These are phyloP conservation scores for Eurystomus gularis DNA, from an alignment of 2,113 vertebrate species.

Conservation along the genomic window DNA sequence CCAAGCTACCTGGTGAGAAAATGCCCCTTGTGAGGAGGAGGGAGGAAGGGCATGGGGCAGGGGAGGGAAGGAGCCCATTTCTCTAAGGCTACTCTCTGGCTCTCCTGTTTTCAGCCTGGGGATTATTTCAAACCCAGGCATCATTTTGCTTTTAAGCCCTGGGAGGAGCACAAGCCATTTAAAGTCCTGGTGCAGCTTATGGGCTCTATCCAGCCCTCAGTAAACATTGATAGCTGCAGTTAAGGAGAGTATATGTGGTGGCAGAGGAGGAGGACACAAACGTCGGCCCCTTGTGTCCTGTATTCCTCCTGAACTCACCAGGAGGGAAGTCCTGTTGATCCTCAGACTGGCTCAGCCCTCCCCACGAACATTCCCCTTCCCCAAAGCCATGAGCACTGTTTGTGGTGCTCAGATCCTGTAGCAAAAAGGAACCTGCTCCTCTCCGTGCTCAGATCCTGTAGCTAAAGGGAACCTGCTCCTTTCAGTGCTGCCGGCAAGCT, in stretches of 20 bases:
- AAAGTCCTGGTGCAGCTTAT: not conserved
- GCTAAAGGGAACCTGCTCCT: not conserved
- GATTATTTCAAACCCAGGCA: not conserved
- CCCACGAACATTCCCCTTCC: fast-evolving
- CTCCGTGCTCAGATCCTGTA: not conserved
- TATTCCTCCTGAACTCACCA: not conserved
- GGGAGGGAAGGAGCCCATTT: not conserved
- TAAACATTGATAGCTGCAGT: not conserved
- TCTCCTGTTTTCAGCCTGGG: not conserved
- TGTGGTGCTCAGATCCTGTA: not conserved
- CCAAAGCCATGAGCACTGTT: not conserved
- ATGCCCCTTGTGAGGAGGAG: not conserved
- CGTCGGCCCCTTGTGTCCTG: not conserved
- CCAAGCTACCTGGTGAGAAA: slow-evolving; percentile 63
- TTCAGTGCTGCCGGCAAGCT: not conserved
- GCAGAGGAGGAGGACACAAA: not conserved
- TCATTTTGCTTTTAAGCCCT: not conserved
- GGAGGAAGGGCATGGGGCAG: not conserved
- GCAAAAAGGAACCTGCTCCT: not conserved
- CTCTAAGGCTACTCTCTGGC: not conserved
- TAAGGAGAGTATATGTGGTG: not conserved
- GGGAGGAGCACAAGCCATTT: not conserved
- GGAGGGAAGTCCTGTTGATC: not conserved
- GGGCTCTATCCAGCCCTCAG: not conserved
- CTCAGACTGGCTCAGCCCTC: not conserved